A percentile compares a stretch with the other conserved stretches of the same genome.
Evolutionary conservation across 2,113 vertebrate species (phyloP).

Genomic region (Corvus moneduloides): DNA sequence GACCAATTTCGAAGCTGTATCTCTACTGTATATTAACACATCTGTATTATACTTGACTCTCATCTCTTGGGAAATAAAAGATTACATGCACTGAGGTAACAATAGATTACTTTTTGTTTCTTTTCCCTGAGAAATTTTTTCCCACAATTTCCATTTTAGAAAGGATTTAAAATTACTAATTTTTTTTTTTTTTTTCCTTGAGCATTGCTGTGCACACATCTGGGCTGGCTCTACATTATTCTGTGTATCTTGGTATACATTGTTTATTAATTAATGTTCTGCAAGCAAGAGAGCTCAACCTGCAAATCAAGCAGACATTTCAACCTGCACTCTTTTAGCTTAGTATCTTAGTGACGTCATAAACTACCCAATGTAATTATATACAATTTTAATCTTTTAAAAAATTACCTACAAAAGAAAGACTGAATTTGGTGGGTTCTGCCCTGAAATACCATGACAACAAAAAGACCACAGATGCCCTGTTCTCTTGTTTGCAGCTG

Average conservation of each 20-base stretch:
- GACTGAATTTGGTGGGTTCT: background rate
- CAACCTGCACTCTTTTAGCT: background rate
- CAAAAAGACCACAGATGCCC: background rate
- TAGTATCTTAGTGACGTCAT: background rate
- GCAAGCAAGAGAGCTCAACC: background rate
- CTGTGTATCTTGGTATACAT: background rate
- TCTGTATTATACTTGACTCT: background rate
- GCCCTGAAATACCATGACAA: rapidly evolving
- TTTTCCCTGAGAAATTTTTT: background rate
- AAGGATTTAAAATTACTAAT: background rate
- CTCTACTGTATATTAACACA: background rate
- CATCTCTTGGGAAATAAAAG: background rate
- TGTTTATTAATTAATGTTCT: background rate
- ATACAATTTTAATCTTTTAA: background rate
- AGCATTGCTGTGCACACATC: background rate
- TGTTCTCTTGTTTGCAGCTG: background rate
- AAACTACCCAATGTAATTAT: background rate
- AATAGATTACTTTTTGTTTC: background rate
- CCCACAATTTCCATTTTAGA: background rate
- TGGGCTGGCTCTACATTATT: background rate
- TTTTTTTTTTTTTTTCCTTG: background rate
- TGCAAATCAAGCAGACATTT: background rate
- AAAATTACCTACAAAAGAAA: background rate
- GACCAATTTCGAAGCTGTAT: background rate
- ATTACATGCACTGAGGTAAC: background rate